Evolutionary conservation across 2,888 invertebrate genomes (phyloP).

Genomic region (Microlaimidae sp.): DNA sequence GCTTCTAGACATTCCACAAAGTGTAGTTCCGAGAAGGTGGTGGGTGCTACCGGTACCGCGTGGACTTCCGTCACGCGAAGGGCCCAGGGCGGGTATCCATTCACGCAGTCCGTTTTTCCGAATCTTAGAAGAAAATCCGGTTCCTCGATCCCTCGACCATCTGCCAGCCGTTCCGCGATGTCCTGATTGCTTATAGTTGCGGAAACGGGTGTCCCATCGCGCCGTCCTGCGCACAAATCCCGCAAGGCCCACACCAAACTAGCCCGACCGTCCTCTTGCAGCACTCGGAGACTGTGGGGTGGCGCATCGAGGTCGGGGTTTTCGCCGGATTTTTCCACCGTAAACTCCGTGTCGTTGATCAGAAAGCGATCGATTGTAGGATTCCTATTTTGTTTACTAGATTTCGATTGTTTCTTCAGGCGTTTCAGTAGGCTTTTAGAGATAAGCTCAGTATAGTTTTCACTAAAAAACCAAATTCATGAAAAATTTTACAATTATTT

Average conservation of each 20-base stretch:
- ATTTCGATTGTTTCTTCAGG: no score
- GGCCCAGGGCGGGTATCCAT: slow-evolving; percentile 4
- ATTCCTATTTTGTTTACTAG: no score
- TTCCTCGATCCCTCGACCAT: no score
- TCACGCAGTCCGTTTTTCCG: neutral
- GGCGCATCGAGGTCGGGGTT: no score
- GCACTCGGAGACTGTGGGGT: no score
- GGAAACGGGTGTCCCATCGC: neutral
- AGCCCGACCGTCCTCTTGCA: neutral
- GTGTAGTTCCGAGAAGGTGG: neutral
- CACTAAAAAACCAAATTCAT: no score
- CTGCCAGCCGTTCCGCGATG: neutral
- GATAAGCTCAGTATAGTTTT: no score
- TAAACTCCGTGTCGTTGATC: no score
- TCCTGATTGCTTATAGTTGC: neutral
- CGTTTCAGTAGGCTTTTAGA: no score
- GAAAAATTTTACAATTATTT: no score
- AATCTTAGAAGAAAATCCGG: slow-evolving; percentile 3
- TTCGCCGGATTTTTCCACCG: no score
- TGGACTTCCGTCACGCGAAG: slow-evolving; percentile 1
- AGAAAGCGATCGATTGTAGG: no score
- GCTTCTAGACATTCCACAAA: slow-evolving; percentile 5
- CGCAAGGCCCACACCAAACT: neutral
- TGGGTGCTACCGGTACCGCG: neutral
- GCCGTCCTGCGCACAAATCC: neutral